A percentile compares a stretch with the other conserved stretches of the same genome.
These are phyloP conservation scores for Paramormyrops hopkinsi DNA, from an alignment of 2,797 vertebrate species.

Conservation along the genomic window DNA sequence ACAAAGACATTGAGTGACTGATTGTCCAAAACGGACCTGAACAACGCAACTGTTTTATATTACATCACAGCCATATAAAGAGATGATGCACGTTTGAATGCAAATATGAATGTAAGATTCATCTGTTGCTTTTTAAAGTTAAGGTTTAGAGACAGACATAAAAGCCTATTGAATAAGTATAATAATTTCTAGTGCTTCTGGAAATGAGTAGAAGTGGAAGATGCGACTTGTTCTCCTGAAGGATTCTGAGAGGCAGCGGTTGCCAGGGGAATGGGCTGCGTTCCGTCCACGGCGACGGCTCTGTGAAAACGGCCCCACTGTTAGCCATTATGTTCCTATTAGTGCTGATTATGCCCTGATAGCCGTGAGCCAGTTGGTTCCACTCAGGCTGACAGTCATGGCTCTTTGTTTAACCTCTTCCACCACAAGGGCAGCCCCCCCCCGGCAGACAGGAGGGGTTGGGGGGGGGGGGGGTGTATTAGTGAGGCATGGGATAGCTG, in stretches of 20 bases:
- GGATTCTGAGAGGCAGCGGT: neutral
- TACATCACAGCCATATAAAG: neutral
- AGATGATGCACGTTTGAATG: neutral
- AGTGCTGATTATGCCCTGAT: slow-evolving; percentile 72
- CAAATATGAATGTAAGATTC: neutral
- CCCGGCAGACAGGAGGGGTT: slow-evolving; percentile 52
- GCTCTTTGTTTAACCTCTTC: slow-evolving; percentile 73
- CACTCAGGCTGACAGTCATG: slow-evolving; percentile 73
- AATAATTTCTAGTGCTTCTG: neutral
- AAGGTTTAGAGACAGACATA: neutral
- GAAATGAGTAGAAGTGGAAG: neutral
- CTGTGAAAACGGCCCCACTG: slow-evolving; percentile 63
- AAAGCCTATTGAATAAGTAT: neutral
- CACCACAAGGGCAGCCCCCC: slow-evolving; percentile 59
- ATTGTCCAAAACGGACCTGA: neutral
- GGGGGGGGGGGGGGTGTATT: slow-evolving; percentile 56
- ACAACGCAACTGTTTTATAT: neutral
- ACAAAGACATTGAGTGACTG: neutral
- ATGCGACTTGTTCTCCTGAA: neutral
- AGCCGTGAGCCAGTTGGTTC: slow-evolving; percentile 68
- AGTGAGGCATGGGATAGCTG: slow-evolving; percentile 53
- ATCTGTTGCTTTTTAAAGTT: neutral
- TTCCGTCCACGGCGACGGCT: slow-evolving; percentile 63
- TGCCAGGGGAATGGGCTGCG: slow-evolving; percentile 44
- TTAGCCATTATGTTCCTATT: slow-evolving; percentile 75